Base-by-base conservation (phyloP, 2,113 vertebrate genomes). In the Corythornis cristatus region DNA sequence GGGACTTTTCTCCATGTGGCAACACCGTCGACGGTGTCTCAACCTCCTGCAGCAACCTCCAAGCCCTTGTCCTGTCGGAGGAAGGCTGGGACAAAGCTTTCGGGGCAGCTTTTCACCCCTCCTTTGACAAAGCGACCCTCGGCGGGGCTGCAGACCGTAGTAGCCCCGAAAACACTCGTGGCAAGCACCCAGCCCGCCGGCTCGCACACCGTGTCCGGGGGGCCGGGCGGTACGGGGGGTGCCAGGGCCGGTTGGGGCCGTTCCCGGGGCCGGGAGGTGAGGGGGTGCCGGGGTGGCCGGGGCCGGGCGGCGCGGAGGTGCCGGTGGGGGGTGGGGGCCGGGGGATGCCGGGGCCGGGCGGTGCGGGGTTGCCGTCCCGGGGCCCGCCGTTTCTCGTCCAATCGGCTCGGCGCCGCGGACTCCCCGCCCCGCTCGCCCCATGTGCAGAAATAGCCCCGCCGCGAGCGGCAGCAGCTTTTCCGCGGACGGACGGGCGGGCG, bases 371-470 rank as follows among this genome's bases (percentile, higher is more conserved):
- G 46, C 20, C 46, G 46, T 48, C 37, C 57, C 56, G 72, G 66
- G 18, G 22, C 53, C 65, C 60, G 40, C 75, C 67, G 67, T 14
- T 25, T 35, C 29, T 48, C 93, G 89, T 76, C 91, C 82, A 83
- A 64, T 82, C 31, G 88, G 21, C 40, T 82, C 31, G 9, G 62
- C 46, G n/a, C 92, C 80, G 48, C 76, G 20, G 46, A 37, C 83
- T 90, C 88, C 84, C 88, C 95, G 85, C 88, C 94, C 83, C 94
- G 48, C 64, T 62, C 31, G 9, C 67, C 88, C 91, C 88, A 51
- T 17, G 75, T 71, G 91, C 89, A 89, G 65, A 94, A 93, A 96
- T 93, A 94, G 88, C 61, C 79, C 88, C 80, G 85, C 77, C 68
- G 50, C 26, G 8, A 21, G 6, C 22, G 20, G 50, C 75, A 35